Conservation (phyloP, 1,140 invertebrate genomes). For the Ooceraea biroi region DNA sequence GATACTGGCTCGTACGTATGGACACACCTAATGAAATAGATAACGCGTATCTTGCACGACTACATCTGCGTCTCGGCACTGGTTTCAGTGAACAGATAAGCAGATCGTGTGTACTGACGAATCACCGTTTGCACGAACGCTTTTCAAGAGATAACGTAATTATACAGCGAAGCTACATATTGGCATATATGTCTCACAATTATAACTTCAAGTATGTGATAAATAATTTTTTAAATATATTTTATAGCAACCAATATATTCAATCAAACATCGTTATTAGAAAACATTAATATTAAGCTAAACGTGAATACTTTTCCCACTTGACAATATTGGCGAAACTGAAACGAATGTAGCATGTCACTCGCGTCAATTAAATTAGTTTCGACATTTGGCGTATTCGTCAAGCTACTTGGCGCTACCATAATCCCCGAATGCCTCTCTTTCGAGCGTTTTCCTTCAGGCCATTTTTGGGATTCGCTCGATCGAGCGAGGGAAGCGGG, state of each 20-base stretch:
- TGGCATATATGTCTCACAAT: too few relatives aligned
- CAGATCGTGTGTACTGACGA: not conserved
- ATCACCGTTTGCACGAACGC: not conserved
- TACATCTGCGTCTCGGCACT: slow-evolving; percentile 18
- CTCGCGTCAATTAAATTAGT: slow-evolving; percentile 36
- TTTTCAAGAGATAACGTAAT: not conserved
- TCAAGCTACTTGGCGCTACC: not conserved
- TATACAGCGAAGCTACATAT: not conserved
- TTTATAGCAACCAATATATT: too few relatives aligned
- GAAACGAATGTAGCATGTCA: not conserved
- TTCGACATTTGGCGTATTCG: slow-evolving; percentile 15
- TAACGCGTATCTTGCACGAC: slow-evolving; percentile 45
- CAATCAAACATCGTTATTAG: too few relatives aligned
- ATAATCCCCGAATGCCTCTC: slow-evolving; percentile 15
- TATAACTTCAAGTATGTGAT: too few relatives aligned
- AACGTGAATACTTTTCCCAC: too few relatives aligned
- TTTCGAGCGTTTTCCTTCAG: slow-evolving; percentile 12
- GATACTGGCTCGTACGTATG: slow-evolving; percentile 49
- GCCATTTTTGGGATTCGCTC: slow-evolving; percentile 30
- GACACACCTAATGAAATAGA: slow-evolving; percentile 60
- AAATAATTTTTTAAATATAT: too few relatives aligned
- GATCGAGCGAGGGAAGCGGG: slow-evolving; percentile 20
- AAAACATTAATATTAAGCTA: too few relatives aligned
- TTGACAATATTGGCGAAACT: too few relatives aligned
- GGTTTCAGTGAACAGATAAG: slow-evolving; percentile 26